Evolutionary conservation across 1,140 invertebrate species (phyloP).

Genomic region (Drosophila rhopaloa): DNA sequence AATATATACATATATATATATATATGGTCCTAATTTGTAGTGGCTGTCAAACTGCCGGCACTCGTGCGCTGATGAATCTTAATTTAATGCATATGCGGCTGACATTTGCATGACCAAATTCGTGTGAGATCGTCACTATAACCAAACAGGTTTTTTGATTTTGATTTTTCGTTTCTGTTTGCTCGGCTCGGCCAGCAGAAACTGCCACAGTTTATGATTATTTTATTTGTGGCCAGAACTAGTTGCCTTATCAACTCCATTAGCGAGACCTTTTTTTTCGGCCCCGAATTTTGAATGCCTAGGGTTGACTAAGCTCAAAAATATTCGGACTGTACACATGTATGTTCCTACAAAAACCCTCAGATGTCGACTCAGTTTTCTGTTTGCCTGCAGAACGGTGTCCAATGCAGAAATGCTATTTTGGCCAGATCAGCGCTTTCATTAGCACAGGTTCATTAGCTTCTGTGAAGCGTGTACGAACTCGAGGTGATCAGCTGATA

Average conservation of each 20-base stretch:
- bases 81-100: slow-evolving; percentile 71
- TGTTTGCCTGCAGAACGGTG: slow-evolving; percentile 25
- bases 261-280: slow-evolving; percentile 23
- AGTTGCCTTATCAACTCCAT: slow-evolving; percentile 70
- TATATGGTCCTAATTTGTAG: not conserved
- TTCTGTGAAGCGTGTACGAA: slow-evolving; percentile 30
- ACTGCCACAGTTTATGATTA: slow-evolving; percentile 46
- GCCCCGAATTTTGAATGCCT: not conserved
- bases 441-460: slow-evolving; percentile 67
- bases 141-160: slow-evolving; percentile 14
- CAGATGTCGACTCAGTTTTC: slow-evolving; percentile 4
- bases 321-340: slow-evolving; percentile 21
- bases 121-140: slow-evolving; percentile 40
- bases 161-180: not conserved
- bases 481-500: slow-evolving; percentile 35
- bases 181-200: slow-evolving; percentile 8
- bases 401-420: slow-evolving; percentile 29
- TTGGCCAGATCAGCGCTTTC: slow-evolving; percentile 47
- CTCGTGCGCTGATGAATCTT: slow-evolving; percentile 63
- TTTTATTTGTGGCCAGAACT: slow-evolving; percentile 48
- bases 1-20: not conserved
- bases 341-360: not conserved
- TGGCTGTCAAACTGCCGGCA: slow-evolving; percentile 29
- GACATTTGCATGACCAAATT: slow-evolving; percentile 76
- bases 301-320: slow-evolving; percentile 58